Base-by-base conservation (phyloP, 2,113 vertebrate genomes). In the Lepus americanus region DNA sequence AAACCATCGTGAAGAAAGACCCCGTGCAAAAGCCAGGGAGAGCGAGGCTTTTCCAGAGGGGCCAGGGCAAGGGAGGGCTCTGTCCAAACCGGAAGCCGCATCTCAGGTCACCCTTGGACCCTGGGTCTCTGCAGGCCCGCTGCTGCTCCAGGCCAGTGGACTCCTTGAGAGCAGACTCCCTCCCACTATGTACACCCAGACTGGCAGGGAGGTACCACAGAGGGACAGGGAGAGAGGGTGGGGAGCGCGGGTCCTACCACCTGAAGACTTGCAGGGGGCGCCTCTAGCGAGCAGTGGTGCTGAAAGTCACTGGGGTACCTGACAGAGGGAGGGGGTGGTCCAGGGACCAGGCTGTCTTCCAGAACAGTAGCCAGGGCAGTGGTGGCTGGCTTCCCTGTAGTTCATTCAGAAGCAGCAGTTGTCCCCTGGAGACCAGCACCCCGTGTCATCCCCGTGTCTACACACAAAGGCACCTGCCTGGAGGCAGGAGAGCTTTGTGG, bases 81-180 rank as follows among this genome's bases (percentile, higher is more conserved):
- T 90, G 44, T 29, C 82, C 69, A 59, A 85, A 88, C 70, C 9
- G 67, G 82, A 94, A 95, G 49, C 31, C 29, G 12, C 10, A 59
- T 53, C 25, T 87, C 17, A 36, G 33, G 16, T n/a, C 78, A 74
- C 33, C 74, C 36, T 23, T 22, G 22, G 27, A 67, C 23, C 79
- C 74, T 5, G 9, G 27, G 36, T 16, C 6, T 90, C 51, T 67
- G 53, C 66, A 82, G 63, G 76, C 63, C 86, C 67, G 55, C 27
- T 81, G 63, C 78, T 53, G 67, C 23, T 89, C 22, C 23, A 36
- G n/a, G 80, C 51, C n/a, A 51, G 31, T 29, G 69, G 63, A 27
- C 27, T 70, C 92, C 76, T 80, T 63, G 11, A 1, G 5, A 5
- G 36, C 93, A 64, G 53, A 5, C 5, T 70, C 22, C 25, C 0